Evolutionary conservation across 2,113 vertebrate genomes (phyloP).

Genomic region (Murina feae): DNA sequence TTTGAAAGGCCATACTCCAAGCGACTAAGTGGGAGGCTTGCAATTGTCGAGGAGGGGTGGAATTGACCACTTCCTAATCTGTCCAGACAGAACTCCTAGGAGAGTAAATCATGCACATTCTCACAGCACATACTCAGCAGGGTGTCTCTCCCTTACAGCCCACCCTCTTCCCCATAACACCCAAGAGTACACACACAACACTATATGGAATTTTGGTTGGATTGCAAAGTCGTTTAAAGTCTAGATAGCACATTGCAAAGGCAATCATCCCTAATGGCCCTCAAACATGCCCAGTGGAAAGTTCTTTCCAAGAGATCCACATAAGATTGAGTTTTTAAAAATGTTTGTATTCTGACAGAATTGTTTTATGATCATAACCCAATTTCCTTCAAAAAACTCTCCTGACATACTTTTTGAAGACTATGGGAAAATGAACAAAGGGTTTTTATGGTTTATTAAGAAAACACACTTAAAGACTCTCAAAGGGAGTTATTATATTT

Average conservation of each 20-base stretch:
- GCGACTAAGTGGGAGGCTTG: background rate
- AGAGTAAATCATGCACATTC: background rate
- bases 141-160: background rate
- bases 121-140: background rate
- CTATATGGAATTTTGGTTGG: slow-evolving; percentile 24
- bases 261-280: slow-evolving; percentile 47
- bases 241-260: slow-evolving; percentile 41
- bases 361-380: slow-evolving; percentile 54
- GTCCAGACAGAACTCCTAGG: background rate
- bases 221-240: slow-evolving; percentile 30
- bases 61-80: background rate
- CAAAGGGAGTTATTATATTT: slow-evolving; percentile 9
- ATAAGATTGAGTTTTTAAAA: slow-evolving; percentile 35
- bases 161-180: background rate
- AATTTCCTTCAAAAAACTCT: slow-evolving; percentile 64
- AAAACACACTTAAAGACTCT: slow-evolving; percentile 29
- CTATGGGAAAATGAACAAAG: slow-evolving; percentile 53
- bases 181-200: background rate
- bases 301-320: slow-evolving; percentile 26
- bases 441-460: slow-evolving; percentile 34
- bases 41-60: background rate
- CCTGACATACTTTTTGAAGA: slow-evolving; percentile 41
- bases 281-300: slow-evolving; percentile 38
- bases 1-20: background rate
- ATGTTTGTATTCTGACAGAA: slow-evolving; percentile 54